Conservation (phyloP, 2,888 invertebrate genomes). For the Hypolimnas misippus region DNA sequence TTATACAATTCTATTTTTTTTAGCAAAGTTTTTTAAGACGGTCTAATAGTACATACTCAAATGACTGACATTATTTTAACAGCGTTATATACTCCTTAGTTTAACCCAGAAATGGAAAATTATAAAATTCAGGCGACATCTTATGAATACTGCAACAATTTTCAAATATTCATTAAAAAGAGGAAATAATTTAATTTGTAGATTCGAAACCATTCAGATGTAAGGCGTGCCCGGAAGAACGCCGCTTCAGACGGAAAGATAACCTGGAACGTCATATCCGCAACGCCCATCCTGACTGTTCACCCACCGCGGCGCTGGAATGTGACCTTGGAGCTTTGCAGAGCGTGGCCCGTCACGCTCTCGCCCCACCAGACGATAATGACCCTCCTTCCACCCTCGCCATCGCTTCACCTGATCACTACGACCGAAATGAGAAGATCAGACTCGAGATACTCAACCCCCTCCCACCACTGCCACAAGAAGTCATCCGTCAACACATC, state of each 20-base stretch:
- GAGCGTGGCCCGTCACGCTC: slow-evolving; percentile 46
- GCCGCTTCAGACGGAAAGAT: slow-evolving; percentile 89
- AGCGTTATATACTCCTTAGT: too few species aligned
- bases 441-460: slow-evolving; percentile 68
- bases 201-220: slow-evolving; percentile 89
- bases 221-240: slow-evolving; percentile 84
- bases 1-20: too few species aligned
- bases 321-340: slow-evolving; percentile 64
- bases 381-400: slow-evolving; percentile 8
- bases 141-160: too few species aligned
- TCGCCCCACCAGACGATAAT: slow-evolving; percentile 22
- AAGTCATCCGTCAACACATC: slow-evolving; percentile 65
- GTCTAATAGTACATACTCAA: too few species aligned
- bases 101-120: too few species aligned
- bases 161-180: too few species aligned
- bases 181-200: too few species aligned
- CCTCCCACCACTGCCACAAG: slow-evolving; percentile 66
- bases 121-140: too few species aligned
- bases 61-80: too few species aligned
- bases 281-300: slow-evolving; percentile 87
- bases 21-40: too few species aligned
- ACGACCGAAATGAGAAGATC: slow-evolving; percentile 61
- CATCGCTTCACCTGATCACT: slow-evolving; percentile 31
- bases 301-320: slow-evolving; percentile 62
- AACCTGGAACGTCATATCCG: slow-evolving; percentile 90